Percentiles rank a stretch among this genome's conserved stretches.
Evolutionary conservation across 2,888 invertebrate genomes (phyloP).

Genomic region (Epistrophella euchroma): DNA sequence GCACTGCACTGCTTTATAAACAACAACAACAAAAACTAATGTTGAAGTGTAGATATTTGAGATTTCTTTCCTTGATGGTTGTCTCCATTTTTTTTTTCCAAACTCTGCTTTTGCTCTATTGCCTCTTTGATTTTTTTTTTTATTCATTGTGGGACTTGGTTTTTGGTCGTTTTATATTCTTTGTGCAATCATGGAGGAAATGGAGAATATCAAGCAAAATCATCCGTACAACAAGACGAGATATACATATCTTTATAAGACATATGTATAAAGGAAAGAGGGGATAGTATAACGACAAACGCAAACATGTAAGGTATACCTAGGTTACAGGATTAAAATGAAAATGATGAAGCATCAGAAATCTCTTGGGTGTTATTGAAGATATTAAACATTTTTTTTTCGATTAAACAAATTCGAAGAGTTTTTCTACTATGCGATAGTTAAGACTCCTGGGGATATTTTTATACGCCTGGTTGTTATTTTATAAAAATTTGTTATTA

Average conservation of each 20-base stretch:
- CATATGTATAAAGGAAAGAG: neutral
- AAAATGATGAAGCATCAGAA: conserved; percentile 54
- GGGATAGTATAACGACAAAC: conserved; percentile 38
- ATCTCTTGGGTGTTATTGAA: conserved; percentile 64
- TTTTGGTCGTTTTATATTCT: conserved; percentile 66
- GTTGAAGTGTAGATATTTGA: conserved; percentile 60
- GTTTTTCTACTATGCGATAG: neutral
- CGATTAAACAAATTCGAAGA: conserved; percentile 31
- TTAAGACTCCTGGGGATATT: neutral
- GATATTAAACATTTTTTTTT: conserved; percentile 24
- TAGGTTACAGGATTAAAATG: conserved; percentile 62
- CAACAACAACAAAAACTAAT: conserved; percentile 40
- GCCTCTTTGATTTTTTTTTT: neutral
- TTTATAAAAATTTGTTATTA: neutral
- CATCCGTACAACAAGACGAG: conserved; percentile 49
- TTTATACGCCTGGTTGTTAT: neutral
- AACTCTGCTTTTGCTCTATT: conserved; percentile 18
- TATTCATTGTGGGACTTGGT: conserved; percentile 41
- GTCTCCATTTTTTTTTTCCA: conserved; percentile 51
- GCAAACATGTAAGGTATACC: conserved; percentile 17
- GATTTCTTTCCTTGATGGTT: conserved; percentile 60
- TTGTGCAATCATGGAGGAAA: conserved; percentile 71
- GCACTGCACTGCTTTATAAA: conserved; percentile 38
- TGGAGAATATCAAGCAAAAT: conserved; percentile 73
- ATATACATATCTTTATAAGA: conserved; percentile 14